phyloP scores from a whole-genome alignment of 2,797 vertebrate species.

The Sebastes iracundus region DNA sequence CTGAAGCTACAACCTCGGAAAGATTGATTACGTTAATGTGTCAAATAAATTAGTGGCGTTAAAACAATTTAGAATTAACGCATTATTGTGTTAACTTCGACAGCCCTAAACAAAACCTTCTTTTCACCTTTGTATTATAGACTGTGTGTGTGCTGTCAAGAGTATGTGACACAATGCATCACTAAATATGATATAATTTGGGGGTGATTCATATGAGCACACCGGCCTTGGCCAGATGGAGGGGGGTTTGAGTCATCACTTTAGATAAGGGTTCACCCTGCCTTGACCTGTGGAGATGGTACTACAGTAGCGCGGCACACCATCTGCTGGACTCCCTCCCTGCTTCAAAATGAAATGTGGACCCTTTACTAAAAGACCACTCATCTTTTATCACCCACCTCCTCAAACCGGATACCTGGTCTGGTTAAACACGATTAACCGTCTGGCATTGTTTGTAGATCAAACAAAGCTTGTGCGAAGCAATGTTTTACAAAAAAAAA shows the following conservation, averaged over 20 bases:
- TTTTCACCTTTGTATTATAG: background rate
- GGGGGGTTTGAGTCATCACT: constrained; percentile 28
- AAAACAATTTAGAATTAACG: no score
- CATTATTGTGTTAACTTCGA: no score
- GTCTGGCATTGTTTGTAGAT: constrained; percentile 13
- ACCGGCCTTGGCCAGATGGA: constrained; percentile 19
- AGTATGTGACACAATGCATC: background rate
- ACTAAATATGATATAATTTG: constrained; percentile 1
- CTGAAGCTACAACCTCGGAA: background rate
- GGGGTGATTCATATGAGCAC: background rate
- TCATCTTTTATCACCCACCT: background rate
- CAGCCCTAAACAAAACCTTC: background rate
- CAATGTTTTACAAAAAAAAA: background rate
- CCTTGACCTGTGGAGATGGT: constrained; percentile 48
- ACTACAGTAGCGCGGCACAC: background rate
- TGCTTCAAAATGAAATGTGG: background rate
- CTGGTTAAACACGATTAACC: constrained; percentile 29
- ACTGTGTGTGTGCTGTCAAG: background rate
- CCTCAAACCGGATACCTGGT: background rate
- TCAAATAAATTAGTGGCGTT: no score
- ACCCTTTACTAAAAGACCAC: background rate
- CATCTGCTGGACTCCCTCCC: background rate
- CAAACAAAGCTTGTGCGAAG: background rate
- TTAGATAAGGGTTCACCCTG: constrained; percentile 34
- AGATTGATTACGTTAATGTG: no score